Evolutionary conservation across 2,888 invertebrate species (phyloP), one percentile per base, ranked within the genome.

Genomic region (Nymphalis polychloros): DNA sequence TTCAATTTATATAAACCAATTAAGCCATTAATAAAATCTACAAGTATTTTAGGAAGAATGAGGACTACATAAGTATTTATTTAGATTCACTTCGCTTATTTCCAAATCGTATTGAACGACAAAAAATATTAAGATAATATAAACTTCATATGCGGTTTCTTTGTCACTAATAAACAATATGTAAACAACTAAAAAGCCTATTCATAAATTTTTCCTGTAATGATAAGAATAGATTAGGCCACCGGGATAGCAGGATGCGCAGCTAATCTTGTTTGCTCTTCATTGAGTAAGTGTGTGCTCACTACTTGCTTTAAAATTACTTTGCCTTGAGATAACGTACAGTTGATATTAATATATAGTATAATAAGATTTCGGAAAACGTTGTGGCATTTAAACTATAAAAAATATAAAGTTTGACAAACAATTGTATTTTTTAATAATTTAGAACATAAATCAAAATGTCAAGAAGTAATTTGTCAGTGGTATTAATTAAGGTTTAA

Each of bases 221-320:
- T 84, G 90, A 91, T 92, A 90, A 91, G 82, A 77, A 81, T 80
- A 79, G 86, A 87, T 89, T 81, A 88, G 90, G 80, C 91, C 92
- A 92, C 92, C 92, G 83, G 85, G 87, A 86, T 77, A 77, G 89
- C 92, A 92, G 92, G 92, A 92, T 88, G 90, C 85, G 82, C 76
- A 77, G 81, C 81, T 91, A 91, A 91, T 91, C 90, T 87, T 89
- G 87, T 89, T 86, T 88, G 83, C 79, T 77, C 77, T 80, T 80
- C 79, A 81, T 77, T 77, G 78, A 79, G 78, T 78, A 79, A 83
- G 79, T 84, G 77, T 77, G 83, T 85, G 77, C 78, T 77, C 80
- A 81, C 84, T 81, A 85, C 84, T 85, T 81, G 82, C 73, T 81
- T 73, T 73, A 63, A 72, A 72, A 71, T 71, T 67, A 73, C 76